Conservation (phyloP, 53 echinoderm and acorn worm species). For the Apostichopus leukothele region DNA sequence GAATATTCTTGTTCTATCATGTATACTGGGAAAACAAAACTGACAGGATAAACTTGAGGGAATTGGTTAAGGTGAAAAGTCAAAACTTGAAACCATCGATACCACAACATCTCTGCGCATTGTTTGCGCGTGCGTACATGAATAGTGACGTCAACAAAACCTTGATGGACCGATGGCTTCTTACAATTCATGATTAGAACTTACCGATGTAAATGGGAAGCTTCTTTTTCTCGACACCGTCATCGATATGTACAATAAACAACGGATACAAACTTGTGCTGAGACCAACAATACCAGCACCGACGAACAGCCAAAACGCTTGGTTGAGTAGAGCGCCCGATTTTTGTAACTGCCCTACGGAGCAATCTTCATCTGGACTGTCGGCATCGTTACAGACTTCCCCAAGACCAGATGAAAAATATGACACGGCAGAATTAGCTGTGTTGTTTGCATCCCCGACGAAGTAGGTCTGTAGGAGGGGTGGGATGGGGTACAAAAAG, state of each 20-base stretch:
- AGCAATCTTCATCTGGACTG: slow-evolving; percentile 41
- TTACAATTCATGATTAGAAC: background rate
- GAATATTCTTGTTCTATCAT: no score
- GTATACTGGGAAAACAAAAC: no score
- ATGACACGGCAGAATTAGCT: background rate
- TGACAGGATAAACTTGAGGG: no score
- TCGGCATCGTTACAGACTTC: background rate
- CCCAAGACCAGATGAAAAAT: background rate
- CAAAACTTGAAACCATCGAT: no score
- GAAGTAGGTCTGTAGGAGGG: background rate
- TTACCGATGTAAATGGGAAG: slow-evolving; percentile 43
- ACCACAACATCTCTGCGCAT: no score
- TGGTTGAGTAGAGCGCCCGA: slow-evolving; percentile 66
- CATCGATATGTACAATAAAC: slow-evolving; percentile 77
- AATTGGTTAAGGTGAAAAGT: no score
- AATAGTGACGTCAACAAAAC: no score
- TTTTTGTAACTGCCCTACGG: slow-evolving; percentile 40
- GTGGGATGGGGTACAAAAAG: slow-evolving; percentile 66
- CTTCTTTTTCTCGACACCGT: slow-evolving; percentile 62
- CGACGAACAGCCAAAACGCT: slow-evolving; percentile 70
- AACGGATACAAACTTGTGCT: slow-evolving; percentile 66
- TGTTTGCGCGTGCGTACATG: no score
- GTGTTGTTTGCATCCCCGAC: background rate
- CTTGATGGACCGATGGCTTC: no score
- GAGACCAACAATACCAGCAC: slow-evolving; percentile 56